Percentiles rank a stretch among this genome's conserved stretches.
Evolutionary conservation across 2,888 invertebrate genomes (phyloP).

Genomic region (Melangyna quadrimaculata): DNA sequence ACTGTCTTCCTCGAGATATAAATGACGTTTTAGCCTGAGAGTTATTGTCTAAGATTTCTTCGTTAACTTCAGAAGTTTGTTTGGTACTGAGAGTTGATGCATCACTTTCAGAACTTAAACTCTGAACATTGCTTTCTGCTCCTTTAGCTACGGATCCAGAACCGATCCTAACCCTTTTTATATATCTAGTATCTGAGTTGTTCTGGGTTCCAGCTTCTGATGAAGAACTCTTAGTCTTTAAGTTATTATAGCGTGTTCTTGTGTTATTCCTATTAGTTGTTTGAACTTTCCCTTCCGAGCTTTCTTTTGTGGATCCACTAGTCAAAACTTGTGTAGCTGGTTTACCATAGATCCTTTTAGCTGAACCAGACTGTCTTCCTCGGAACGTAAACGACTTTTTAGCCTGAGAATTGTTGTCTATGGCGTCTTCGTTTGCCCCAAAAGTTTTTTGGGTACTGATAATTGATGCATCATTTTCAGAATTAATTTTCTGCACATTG

Average conservation of each 20-base stretch:
- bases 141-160: background rate
- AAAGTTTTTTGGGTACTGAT: background rate
- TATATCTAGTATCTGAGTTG: background rate
- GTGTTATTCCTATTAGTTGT: background rate
- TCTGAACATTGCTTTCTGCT: background rate
- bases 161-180: background rate
- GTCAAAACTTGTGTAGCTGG: background rate
- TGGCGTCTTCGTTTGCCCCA: background rate
- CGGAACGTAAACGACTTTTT: background rate
- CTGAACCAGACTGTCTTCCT: slow-evolving; percentile 13
- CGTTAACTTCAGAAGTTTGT: background rate
- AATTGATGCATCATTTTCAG: background rate
- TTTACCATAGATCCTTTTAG: background rate
- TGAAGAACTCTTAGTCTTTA: background rate
- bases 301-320: background rate
- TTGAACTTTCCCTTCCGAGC: background rate
- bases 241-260: background rate
- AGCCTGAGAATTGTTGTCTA: background rate
- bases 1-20: slow-evolving; percentile 5
- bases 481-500: background rate
- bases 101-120: background rate
- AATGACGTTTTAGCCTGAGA: background rate
- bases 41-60: background rate
- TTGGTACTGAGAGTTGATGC: background rate
- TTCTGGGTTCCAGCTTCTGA: background rate